Evolutionary conservation across 2,113 vertebrate species (phyloP).

Genomic region (Pseudorectes ferrugineus): DNA sequence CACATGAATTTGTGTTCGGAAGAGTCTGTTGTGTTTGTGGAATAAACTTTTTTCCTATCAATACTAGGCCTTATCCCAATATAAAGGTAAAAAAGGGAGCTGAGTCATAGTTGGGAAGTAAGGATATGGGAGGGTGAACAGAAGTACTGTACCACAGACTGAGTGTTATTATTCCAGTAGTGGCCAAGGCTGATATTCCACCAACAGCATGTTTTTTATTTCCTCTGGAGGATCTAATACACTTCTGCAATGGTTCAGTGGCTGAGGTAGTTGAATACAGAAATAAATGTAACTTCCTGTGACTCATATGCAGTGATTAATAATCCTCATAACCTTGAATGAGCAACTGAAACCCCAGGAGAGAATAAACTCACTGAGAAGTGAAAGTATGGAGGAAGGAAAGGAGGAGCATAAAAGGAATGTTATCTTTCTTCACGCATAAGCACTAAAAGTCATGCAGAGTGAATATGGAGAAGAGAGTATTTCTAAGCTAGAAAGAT

Average conservation of each 20-base stretch:
- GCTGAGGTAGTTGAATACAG: background rate
- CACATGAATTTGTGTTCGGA: background rate
- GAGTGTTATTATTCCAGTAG: background rate
- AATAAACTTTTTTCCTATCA: background rate
- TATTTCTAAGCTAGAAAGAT: background rate
- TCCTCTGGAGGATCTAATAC: background rate
- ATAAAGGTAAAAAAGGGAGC: background rate
- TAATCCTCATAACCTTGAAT: background rate
- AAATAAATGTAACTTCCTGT: slow-evolving; percentile 22
- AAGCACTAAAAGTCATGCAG: background rate
- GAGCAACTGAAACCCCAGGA: background rate
- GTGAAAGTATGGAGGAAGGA: background rate
- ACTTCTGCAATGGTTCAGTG: background rate
- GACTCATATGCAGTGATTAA: background rate
- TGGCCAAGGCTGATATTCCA: background rate
- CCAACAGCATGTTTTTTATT: background rate
- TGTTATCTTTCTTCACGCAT: background rate
- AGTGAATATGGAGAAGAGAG: background rate
- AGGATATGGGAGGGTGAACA: background rate
- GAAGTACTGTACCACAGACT: background rate
- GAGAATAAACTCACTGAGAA: slow-evolving; percentile 3
- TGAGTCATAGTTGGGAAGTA: background rate
- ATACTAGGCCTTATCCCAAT: background rate
- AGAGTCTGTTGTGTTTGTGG: background rate
- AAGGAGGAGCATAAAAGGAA: background rate